Conservation (phyloP, 1,140 invertebrate genomes). For the Campoletis sonorensis region DNA sequence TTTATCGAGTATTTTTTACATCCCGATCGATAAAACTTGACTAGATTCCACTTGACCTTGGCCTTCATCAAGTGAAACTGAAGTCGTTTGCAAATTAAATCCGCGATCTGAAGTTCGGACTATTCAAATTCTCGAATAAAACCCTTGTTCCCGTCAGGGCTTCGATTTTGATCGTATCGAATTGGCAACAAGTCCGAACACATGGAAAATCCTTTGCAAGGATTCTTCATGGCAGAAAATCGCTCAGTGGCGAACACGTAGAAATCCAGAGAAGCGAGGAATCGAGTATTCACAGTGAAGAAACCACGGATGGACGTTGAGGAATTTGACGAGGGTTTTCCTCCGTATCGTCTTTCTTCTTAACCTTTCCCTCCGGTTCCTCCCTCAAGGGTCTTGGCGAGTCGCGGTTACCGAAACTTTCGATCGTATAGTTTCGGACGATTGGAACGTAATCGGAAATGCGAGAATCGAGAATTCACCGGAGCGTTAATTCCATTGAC, state of each 20-base stretch:
- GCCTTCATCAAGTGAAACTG: too few relatives aligned
- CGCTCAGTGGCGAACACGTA: neutral
- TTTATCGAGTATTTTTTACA: too few relatives aligned
- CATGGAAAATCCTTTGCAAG: neutral
- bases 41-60: too few relatives aligned
- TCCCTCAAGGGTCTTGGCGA: neutral
- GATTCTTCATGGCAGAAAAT: slow-evolving; percentile 8
- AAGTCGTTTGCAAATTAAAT: too few relatives aligned
- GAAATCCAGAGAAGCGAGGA: neutral
- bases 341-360: neutral
- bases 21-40: too few relatives aligned
- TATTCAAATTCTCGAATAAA: too few relatives aligned
- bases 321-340: slow-evolving; percentile 22
- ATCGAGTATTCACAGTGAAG: slow-evolving; percentile 9
- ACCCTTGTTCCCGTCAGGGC: too few relatives aligned
- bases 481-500: slow-evolving; percentile 19
- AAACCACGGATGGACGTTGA: slow-evolving; percentile 15
- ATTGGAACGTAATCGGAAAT: slow-evolving; percentile 24
- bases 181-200: too few relatives aligned
- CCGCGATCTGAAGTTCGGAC: too few relatives aligned
- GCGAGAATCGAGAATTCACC: slow-evolving; percentile 9
- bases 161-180: too few relatives aligned
- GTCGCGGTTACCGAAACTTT: slow-evolving; percentile 7
- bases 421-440: slow-evolving; percentile 4
- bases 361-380: neutral